Conservation (phyloP, 2,888 invertebrate species). For the Drosophila niveifrons region DNA sequence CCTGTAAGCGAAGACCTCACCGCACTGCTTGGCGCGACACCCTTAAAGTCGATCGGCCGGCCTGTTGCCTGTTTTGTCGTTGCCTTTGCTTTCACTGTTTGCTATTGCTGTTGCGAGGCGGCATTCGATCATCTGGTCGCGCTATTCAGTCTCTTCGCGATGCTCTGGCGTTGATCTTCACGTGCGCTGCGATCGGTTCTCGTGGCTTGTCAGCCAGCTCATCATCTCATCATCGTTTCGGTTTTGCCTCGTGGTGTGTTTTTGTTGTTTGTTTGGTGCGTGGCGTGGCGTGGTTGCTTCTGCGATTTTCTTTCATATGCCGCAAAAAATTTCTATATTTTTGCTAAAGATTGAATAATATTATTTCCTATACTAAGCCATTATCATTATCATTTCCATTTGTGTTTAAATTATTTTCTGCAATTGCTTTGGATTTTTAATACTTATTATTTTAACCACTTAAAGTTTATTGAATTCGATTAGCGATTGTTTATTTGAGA, state of each 20-base stretch:
- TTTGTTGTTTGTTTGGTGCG: conserved; percentile 29
- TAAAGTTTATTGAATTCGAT: neutral
- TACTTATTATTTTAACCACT: no score
- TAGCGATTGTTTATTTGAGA: no score
- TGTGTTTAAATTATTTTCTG: neutral
- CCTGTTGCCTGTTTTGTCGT: no score
- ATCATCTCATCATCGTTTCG: conserved; percentile 2
- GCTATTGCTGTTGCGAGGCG: conserved; percentile 34
- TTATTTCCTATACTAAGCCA: neutral
- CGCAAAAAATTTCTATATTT: conserved; percentile 1
- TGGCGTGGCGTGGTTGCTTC: conserved; percentile 44
- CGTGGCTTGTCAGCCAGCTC: conserved; percentile 7
- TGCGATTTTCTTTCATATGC: conserved; percentile 16
- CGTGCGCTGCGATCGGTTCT: conserved; percentile 55
- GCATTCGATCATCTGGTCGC: conserved; percentile 32
- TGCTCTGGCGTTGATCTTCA: conserved; percentile 76
- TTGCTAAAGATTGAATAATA: neutral
- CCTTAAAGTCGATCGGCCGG: neutral
- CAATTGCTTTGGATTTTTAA: neutral
- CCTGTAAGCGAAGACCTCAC: conserved; percentile 23
- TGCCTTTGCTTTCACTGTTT: no score
- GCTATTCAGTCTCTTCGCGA: conserved; percentile 73
- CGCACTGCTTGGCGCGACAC: neutral
- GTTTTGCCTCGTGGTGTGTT: conserved; percentile 4
- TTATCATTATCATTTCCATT: neutral